Base-by-base conservation (phyloP, 1,140 invertebrate genomes). In the Lordiphosa collinella region DNA sequence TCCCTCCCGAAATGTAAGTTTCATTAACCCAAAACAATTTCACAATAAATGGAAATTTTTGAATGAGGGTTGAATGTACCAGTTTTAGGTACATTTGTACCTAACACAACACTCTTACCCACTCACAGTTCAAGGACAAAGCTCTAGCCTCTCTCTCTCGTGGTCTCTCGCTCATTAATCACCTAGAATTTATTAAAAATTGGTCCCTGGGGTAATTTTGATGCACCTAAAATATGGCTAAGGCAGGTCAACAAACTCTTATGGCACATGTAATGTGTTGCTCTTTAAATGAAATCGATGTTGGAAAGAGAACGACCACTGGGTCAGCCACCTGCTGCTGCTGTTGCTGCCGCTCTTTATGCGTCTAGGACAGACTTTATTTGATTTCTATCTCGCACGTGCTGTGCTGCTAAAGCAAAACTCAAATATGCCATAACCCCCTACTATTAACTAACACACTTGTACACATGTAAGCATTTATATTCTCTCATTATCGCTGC, bases 11-110 rank as follows among this genome's bases (percentile, higher is more conserved):
- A 53, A 64, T 58, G 29, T 51, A 35, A 32, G 22, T 56, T 78
- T 50, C 63, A 72, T 72, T 79, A 68, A 72, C 74, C 68, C 53
- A 40, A 29, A 16, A n/a, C 9, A 16, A 78, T 78, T 79, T 73
- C 51, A 55, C 58, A 71, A 76, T 10, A 59, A 50, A 18, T 34
- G 41, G 18, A 46, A 58, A 76, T 61, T 44, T 66, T 37, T 13
- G 36, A 36, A 52, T 10, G 44, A 41, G 53, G 49, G 58, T 74
- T 68, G 53, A 74, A 52, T 73, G 49, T 22, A 64, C 59, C 16
- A 18, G 2, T 18, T 18, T 18, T n/a, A n/a, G 16, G 16, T 18
- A 18, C 16, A 18, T 18, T 18, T 18, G 16, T 29, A n/a, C 35
- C 48, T 25, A 34, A 56, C 2, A 36, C n/a, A 3, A 16, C n/a